Base-by-base conservation (phyloP, 2,113 vertebrate species). In the Periophthalmodon schlosseri region DNA sequence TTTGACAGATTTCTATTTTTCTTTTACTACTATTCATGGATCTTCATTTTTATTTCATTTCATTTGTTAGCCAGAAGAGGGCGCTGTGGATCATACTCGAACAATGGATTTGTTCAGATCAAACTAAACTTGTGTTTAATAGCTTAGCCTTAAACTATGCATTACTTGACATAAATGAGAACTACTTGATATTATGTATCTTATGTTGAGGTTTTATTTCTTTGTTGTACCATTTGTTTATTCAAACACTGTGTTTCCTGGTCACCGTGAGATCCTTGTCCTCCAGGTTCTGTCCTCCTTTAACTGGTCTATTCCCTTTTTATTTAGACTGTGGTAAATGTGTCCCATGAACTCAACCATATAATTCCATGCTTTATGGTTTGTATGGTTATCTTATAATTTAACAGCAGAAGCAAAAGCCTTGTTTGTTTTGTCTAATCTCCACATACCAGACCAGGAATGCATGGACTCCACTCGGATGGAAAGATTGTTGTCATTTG, bases 401-500 rank as follows among this genome's bases (percentile, higher is more conserved):
- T 79, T 66, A 69, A 69, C 7, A 20, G 47, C 28, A 20, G 11
- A 18, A 74, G 64, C 60, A 63, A 36, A 69, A 54, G 50, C 12
- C 14, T 28, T 46, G 16, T 64, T 34, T 49, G 74, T 57, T 15
- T 63, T 72, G 54, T 82, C 39, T 66, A 64, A 73, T 72, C 39
- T 64, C 71, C 20, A 63, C 89, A 91, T 91, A 87, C 88, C 89
- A 86, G 81, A 76, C 28, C 28, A 20, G 78, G 69, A 81, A 54
- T 86, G 69, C 79, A 76, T 58, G 47, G 73, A 73, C 50, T 86
- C 72, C 71, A 89, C 46, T 56, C 72, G 2, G 69, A 82, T 86
- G 79, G 86, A 91, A 89, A 83, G 64, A 84, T 81, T 87, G 80
- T 91, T 82, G 77, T 88, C 79, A 63, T 79, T 80, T 24, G 63